These are phyloP conservation scores for Ochotona curzoniae DNA, from an alignment of 2,113 vertebrate genomes.

Conservation along the genomic window DNA sequence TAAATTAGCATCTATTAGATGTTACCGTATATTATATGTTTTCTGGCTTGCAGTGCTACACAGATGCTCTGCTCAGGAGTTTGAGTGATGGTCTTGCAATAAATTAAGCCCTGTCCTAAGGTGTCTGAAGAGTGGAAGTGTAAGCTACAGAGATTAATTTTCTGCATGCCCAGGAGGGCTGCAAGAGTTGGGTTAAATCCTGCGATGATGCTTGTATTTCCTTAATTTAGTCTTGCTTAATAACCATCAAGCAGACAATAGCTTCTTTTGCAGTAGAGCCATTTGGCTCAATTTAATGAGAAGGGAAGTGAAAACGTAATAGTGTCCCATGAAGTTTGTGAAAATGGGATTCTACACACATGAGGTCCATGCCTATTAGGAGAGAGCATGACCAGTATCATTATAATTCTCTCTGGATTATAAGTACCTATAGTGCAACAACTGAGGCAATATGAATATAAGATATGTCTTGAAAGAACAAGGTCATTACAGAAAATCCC, in stretches of 20 bases:
- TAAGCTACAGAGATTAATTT: background rate
- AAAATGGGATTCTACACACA: background rate
- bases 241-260: background rate
- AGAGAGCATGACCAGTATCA: background rate
- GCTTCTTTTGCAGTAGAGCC: background rate
- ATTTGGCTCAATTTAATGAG: background rate
- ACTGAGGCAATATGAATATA: background rate
- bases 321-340: background rate
- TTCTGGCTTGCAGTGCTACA: background rate
- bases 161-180: background rate
- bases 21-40: background rate
- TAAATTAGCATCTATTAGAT: background rate
- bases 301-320: background rate
- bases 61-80: background rate
- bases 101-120: background rate
- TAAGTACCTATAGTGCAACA: background rate
- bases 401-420: background rate
- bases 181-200: background rate
- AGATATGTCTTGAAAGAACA: background rate
- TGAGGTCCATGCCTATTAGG: background rate
- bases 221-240: background rate
- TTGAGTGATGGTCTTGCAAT: background rate
- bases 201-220: background rate
- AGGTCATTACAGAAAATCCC: background rate
- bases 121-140: background rate